These are phyloP conservation scores for Archivesica marissinica DNA, from an alignment of 1,140 invertebrate genomes.

Conservation along the genomic window DNA sequence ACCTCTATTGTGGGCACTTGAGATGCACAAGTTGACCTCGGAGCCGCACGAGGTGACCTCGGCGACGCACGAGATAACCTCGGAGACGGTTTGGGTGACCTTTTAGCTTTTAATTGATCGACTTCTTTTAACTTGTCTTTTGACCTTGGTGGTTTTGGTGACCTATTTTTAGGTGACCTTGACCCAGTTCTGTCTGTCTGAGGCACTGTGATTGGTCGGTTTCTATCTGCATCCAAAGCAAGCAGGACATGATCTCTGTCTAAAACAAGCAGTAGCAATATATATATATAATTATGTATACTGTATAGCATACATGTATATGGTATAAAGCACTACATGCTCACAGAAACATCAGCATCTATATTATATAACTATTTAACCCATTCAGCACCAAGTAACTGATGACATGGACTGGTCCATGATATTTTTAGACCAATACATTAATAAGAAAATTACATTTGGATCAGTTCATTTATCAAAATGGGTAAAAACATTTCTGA, in stretches of 20 bases:
- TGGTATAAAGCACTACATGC: too few species aligned
- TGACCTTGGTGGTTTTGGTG: not conserved
- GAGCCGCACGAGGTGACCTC: slow-evolving; percentile 10
- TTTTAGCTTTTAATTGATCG: not conserved
- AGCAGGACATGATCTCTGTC: slow-evolving; percentile 34
- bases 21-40: slow-evolving; percentile 28
- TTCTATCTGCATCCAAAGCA: slow-evolving; percentile 46
- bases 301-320: too few species aligned
- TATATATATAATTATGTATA: too few species aligned
- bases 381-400: too few species aligned
- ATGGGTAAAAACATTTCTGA: too few species aligned
- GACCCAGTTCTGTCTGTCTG: slow-evolving; percentile 4
- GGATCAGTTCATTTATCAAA: too few species aligned
- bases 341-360: too few species aligned
- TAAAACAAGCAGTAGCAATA: slow-evolving; percentile 36
- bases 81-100: not conserved
- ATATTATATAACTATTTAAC: too few species aligned
- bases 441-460: too few species aligned
- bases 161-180: slow-evolving; percentile 51
- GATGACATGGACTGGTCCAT: too few species aligned
- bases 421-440: too few species aligned
- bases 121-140: not conserved
- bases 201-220: slow-evolving; percentile 21
- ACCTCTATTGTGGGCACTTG: slow-evolving; percentile 10
- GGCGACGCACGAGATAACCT: not conserved